Percentiles rank a stretch among this genome's conserved stretches.
These are phyloP conservation scores for Centrocercus urophasianus DNA, from an alignment of 2,113 vertebrate species.

Conservation along the genomic window DNA sequence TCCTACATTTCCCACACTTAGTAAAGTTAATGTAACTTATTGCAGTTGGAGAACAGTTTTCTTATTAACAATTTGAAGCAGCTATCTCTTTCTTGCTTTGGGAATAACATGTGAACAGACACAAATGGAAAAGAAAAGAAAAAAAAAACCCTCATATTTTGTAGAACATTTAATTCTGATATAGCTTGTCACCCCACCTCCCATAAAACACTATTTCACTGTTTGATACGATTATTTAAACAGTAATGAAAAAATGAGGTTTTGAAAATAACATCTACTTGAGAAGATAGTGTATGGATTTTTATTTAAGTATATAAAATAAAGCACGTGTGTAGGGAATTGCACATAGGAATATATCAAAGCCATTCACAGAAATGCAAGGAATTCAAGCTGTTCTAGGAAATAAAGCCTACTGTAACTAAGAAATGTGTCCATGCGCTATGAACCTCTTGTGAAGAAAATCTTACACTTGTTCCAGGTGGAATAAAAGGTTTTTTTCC, in stretches of 20 bases:
- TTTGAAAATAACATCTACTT: neutral
- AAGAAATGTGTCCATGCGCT: neutral
- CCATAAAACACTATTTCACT: neutral
- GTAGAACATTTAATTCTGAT: neutral
- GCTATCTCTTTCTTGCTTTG: neutral
- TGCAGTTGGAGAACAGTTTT: neutral
- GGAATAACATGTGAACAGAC: neutral
- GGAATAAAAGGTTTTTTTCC: neutral
- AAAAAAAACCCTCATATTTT: neutral
- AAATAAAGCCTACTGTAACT: neutral
- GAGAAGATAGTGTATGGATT: neutral
- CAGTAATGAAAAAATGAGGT: neutral
- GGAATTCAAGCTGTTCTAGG: neutral
- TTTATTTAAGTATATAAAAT: neutral
- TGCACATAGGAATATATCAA: neutral
- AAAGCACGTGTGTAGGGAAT: neutral
- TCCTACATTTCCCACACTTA: neutral
- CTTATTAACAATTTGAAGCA: neutral
- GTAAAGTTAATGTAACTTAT: neutral
- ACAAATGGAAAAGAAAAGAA: neutral
- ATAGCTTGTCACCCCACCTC: neutral
- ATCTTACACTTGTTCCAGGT: neutral
- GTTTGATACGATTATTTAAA: neutral
- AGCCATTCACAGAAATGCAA: neutral
- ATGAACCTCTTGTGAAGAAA: neutral